These are phyloP conservation scores for Labeo rohita DNA, from an alignment of 2,113 vertebrate genomes.

Conservation along the genomic window DNA sequence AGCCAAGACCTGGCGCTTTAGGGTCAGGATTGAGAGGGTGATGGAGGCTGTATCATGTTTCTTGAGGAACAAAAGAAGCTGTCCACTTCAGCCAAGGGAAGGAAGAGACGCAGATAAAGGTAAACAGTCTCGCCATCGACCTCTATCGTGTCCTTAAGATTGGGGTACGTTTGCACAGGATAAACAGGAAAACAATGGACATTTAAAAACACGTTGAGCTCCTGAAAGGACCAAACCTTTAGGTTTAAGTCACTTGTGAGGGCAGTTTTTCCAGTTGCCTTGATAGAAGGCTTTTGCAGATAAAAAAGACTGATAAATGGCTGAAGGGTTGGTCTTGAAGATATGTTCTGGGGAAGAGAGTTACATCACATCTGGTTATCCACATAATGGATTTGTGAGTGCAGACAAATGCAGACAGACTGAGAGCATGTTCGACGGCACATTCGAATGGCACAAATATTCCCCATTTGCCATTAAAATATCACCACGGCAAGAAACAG, in stretches of 20 bases:
- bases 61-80: slow-evolving; percentile 28
- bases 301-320: slow-evolving; percentile 28
- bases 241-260: slow-evolving; percentile 33
- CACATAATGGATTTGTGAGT: neutral
- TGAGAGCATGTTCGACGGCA: neutral
- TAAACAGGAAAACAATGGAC: neutral
- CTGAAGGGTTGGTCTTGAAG: slow-evolving; percentile 45
- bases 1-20: neutral
- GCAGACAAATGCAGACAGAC: neutral
- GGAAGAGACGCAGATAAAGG: slow-evolving; percentile 25
- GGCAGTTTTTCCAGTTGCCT: slow-evolving; percentile 53
- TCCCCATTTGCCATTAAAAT: neutral
- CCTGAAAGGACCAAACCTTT: slow-evolving; percentile 37
- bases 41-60: slow-evolving; percentile 29
- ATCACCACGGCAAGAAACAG: neutral
- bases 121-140: slow-evolving; percentile 12
- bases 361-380: slow-evolving; percentile 11
- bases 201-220: neutral
- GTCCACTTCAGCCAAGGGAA: slow-evolving; percentile 37
- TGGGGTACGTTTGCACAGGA: slow-evolving; percentile 1
- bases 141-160: neutral
- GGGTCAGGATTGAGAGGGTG: slow-evolving; percentile 17
- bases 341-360: slow-evolving; percentile 36
- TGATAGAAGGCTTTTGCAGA: neutral
- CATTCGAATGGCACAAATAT: neutral